A percentile compares a stretch with the other conserved stretches of the same genome.
Evolutionary conservation across 1,140 invertebrate species (phyloP).

Genomic region (Drosophila willistoni): DNA sequence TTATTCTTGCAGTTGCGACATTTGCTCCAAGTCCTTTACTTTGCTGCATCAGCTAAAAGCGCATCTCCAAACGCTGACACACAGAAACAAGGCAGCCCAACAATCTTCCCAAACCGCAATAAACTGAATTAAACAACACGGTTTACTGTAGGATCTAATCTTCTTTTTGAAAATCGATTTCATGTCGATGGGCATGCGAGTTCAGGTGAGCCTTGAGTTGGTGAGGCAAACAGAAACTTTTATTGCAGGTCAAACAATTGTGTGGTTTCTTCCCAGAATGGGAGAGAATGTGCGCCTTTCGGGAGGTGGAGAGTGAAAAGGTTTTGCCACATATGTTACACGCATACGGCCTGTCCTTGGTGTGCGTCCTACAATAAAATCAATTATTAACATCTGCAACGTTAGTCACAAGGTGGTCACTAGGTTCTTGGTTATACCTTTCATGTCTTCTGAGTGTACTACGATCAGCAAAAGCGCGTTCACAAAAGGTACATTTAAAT

Average conservation of each 20-base stretch:
- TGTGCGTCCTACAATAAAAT: conserved; percentile 83
- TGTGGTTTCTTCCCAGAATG: conserved; percentile 67
- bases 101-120: conserved; percentile 6
- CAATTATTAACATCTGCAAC: too few relatives aligned
- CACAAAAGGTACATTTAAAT: conserved; percentile 60
- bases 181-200: conserved; percentile 55
- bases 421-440: conserved; percentile 49
- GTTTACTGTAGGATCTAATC: neutral
- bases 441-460: conserved; percentile 73
- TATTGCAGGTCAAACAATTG: conserved; percentile 64
- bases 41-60: conserved; percentile 74
- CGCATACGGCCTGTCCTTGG: conserved; percentile 85
- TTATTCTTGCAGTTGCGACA: conserved; percentile 53
- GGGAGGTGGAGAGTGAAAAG: conserved; percentile 84
- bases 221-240: conserved; percentile 70
- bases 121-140: neutral
- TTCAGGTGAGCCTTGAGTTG: conserved; percentile 71
- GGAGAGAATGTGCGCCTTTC: conserved; percentile 55
- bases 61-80: conserved; percentile 70
- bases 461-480: conserved; percentile 66
- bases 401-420: too few relatives aligned
- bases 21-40: conserved; percentile 71
- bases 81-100: conserved; percentile 59
- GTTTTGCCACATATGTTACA: conserved; percentile 85
- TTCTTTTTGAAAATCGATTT: conserved; percentile 17